Percentiles rank a stretch among this genome's conserved stretches.
These are phyloP conservation scores for Opisthograptis luteolata DNA, from an alignment of 2,888 invertebrate species.

Conservation along the genomic window DNA sequence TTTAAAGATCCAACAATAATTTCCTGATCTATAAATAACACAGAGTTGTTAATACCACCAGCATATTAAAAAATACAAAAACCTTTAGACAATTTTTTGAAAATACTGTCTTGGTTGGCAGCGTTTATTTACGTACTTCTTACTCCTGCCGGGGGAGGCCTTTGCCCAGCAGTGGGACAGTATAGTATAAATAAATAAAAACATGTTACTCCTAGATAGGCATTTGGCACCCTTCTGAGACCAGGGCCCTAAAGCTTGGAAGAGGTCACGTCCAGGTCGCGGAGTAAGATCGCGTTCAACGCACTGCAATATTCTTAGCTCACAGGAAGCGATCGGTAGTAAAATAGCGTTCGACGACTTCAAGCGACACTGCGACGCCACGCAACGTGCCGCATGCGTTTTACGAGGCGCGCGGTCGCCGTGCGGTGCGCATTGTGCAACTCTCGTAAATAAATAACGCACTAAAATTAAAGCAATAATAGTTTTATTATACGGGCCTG, in stretches of 20 bases:
- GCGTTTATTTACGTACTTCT: too few species aligned
- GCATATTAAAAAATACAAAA: too few species aligned
- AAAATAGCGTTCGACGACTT: constrained; percentile 53
- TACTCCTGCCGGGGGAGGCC: too few species aligned
- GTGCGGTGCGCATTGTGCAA: constrained; percentile 46
- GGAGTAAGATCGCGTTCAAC: constrained; percentile 33
- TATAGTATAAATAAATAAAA: too few species aligned
- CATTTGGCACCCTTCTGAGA: too few species aligned
- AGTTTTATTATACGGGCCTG: constrained; percentile 45
- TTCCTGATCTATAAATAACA: too few species aligned
- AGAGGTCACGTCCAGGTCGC: constrained; percentile 20
- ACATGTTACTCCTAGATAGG: too few species aligned
- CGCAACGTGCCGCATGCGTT: constrained; percentile 40
- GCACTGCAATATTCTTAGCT: constrained; percentile 45
- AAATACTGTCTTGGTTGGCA: too few species aligned
- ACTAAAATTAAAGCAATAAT: constrained; percentile 51
- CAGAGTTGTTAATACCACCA: too few species aligned
- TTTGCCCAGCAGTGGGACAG: too few species aligned
- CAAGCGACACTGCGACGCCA: constrained; percentile 36
- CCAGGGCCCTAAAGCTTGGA: background rate
- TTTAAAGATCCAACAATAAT: too few species aligned
- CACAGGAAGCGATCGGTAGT: constrained; percentile 60
- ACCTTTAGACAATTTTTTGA: too few species aligned
- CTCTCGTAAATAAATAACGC: constrained; percentile 49
- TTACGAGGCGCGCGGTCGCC: constrained; percentile 44